Conservation (phyloP, 2,888 invertebrate species). For the Opisthograptis luteolata region DNA sequence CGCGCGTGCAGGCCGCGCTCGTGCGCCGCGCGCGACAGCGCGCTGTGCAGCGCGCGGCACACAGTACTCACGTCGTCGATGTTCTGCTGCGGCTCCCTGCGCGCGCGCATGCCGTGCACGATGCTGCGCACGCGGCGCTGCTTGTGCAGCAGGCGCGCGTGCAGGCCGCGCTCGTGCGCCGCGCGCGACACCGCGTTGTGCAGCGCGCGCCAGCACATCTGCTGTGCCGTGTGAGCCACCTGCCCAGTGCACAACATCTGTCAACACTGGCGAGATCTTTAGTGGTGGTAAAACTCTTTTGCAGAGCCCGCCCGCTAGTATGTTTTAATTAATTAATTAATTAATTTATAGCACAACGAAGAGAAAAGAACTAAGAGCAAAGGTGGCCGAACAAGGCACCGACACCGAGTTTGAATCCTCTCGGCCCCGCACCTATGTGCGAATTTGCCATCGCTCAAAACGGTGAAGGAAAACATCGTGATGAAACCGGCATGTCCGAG, state of each 20-base stretch:
- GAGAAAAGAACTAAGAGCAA: too few relatives aligned
- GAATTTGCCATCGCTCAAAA: too few relatives aligned
- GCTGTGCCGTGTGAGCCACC: conserved; percentile 57
- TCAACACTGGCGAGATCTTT: too few relatives aligned
- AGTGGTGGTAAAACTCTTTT: too few relatives aligned
- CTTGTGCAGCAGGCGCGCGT: conserved; percentile 93
- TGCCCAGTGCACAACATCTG: conserved; percentile 37
- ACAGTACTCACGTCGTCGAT: conserved; percentile 87
- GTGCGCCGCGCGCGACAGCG: conserved; percentile 35
- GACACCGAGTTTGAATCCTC: too few relatives aligned
- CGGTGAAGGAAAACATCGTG: too few relatives aligned
- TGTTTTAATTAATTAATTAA: too few relatives aligned
- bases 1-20: conserved; percentile 85
- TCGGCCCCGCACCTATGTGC: too few relatives aligned
- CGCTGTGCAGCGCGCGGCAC: conserved; percentile 51
- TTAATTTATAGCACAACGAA: too few relatives aligned
- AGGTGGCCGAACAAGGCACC: too few relatives aligned
- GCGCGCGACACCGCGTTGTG: conserved; percentile 54
- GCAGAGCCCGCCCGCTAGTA: too few relatives aligned
- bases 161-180: conserved; percentile 54
- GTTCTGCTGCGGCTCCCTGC: conserved; percentile 91
- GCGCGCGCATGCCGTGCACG: conserved; percentile 90
- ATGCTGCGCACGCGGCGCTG: conserved; percentile 93
- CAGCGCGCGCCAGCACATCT: conserved; percentile 66
- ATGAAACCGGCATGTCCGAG: too few relatives aligned